Base-by-base conservation (phyloP, 2,888 invertebrate genomes). In the Xanthia togata region DNA sequence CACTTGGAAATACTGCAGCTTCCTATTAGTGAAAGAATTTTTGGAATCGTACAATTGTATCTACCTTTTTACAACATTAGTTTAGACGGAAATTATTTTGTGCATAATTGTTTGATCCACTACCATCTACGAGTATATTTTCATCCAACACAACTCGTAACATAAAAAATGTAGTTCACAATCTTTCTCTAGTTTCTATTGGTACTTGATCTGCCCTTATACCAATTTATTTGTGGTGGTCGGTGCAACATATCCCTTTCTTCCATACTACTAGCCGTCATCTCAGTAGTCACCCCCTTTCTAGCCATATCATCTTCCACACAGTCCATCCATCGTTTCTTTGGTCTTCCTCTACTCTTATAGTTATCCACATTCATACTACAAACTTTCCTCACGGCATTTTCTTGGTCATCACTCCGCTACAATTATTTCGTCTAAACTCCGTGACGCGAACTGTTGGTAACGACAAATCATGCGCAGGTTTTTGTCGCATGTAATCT, bases 401-500 rank as follows among this genome's bases (percentile, higher is more conserved):
- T 31, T 11, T 55, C 82, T 31, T 57, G 75, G 12, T 57, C 55
- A 57, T 82, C 60, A 75, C 63, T 57, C 50, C 35, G 41, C 12
- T 20, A n/a, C 60, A 71, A 79, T 82, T 79, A 79, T 47, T 41
- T 60, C 12, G 63, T 23, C 31, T 60, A 44, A 35, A n/a, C 68
- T 60, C 79, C 82, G 82, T 82, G 79, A 75, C 64, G 62, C 12
- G 11, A 38, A 41, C 31, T 50, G 70, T 26, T 72, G 12, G 78
- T 31, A 64, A 35, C 41, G 69, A 67, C 35, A 57, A 78, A 62
- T 79, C 79, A 72, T 69, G 69, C 23, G 26, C 50, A 55, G 2
- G 35, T 82, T 82, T 82, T 82, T 79, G 47, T 72, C 26, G 35
- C 74, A 23, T 26, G 44, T 81, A 57, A 81, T 73, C 57, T 73